Evolutionary conservation across 2,113 vertebrate genomes (phyloP).

Genomic region (Tamias sibiricus): DNA sequence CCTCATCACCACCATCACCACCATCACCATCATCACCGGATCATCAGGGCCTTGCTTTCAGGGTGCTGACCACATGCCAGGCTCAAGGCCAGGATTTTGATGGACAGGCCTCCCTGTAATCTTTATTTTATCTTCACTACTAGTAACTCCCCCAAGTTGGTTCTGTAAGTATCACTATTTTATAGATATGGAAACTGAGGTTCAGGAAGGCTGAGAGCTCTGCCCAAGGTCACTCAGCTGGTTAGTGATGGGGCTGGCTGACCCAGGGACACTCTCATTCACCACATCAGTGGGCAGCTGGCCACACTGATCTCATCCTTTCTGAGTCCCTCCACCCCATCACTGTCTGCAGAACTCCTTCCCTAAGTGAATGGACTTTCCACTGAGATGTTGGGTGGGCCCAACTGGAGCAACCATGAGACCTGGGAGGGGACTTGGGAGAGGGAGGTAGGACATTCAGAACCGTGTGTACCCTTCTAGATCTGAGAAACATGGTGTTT

Average conservation of each 20-base stretch:
- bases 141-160: background rate
- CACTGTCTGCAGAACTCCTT: background rate
- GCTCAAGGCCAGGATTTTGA: background rate
- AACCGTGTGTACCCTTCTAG: background rate
- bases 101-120: background rate
- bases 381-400: background rate
- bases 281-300: background rate
- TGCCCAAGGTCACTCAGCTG: background rate
- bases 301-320: slow-evolving; percentile 45
- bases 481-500: background rate
- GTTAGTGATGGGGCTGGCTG: background rate
- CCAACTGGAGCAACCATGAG: background rate
- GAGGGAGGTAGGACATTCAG: background rate
- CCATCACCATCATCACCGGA: background rate
- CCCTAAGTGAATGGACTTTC: background rate
- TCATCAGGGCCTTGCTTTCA: background rate
- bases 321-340: background rate
- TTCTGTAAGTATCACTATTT: background rate
- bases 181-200: slow-evolving; percentile 18
- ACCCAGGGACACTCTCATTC: background rate
- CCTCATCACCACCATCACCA: rapidly evolving
- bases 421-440: background rate
- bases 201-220: background rate
- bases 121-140: background rate
- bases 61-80: background rate